Evolutionary conservation across 92 coral and sea anemone species (phyloP).

Genomic region (Meandrina meandrites): DNA sequence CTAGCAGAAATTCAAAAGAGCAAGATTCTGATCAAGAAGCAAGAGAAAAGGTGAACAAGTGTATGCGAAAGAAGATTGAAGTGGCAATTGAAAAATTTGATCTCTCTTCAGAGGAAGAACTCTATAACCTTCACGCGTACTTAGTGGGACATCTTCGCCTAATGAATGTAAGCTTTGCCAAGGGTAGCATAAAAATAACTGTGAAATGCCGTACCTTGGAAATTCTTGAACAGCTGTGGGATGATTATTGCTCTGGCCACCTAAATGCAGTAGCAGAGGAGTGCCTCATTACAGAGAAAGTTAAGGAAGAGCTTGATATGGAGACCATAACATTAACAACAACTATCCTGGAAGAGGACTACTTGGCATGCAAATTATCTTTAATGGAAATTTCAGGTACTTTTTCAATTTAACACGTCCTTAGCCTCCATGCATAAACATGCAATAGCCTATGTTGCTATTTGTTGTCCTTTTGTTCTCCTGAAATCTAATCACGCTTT

Average conservation of each 20-base stretch:
- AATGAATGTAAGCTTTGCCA: background rate
- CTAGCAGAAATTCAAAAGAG: too few species aligned
- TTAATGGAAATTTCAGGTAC: background rate
- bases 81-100: background rate
- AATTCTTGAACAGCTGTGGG: background rate
- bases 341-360: background rate
- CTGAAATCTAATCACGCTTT: too few species aligned
- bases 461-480: too few species aligned
- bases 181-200: background rate
- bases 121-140: background rate
- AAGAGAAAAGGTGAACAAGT: too few species aligned
- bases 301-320: background rate
- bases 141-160: background rate
- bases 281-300: background rate
- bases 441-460: too few species aligned
- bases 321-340: background rate
- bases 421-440: too few species aligned
- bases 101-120: background rate
- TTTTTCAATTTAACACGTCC: too few species aligned
- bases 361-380: background rate
- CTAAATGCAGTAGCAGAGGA: background rate
- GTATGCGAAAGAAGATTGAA: too few species aligned
- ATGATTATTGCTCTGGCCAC: background rate
- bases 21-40: too few species aligned
- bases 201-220: background rate